A percentile compares a stretch with the other conserved stretches of the same genome.
These are phyloP conservation scores for Petrosia ficiformis DNA, from an alignment of 37 sponge, comb jelly and placozoan species.

Conservation along the genomic window DNA sequence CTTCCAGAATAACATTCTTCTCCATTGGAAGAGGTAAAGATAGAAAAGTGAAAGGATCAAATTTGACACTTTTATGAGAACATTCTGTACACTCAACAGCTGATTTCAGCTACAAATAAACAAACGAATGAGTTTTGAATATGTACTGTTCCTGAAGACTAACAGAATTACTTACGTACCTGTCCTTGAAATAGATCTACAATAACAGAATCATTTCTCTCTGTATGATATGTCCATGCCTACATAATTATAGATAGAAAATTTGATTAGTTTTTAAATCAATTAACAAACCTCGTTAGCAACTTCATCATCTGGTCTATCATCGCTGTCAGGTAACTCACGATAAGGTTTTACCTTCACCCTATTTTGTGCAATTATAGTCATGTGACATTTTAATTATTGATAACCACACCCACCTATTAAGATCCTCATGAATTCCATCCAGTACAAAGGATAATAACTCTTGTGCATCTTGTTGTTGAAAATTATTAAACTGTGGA, in stretches of 20 bases:
- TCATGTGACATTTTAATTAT: background rate
- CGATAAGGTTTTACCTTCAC: slow-evolving; percentile 91
- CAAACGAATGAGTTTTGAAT: background rate
- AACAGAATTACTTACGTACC: slow-evolving; percentile 25
- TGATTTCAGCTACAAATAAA: slow-evolving; percentile 69
- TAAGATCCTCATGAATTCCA: slow-evolving; percentile 98
- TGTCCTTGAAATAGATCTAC: slow-evolving; percentile 99
- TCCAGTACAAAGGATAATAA: slow-evolving; percentile 93
- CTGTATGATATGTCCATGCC: slow-evolving; percentile 87
- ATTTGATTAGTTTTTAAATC: background rate
- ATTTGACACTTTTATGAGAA: slow-evolving; percentile 74
- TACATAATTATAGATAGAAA: background rate
- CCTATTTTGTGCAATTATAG: slow-evolving; percentile 18
- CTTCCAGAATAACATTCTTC: slow-evolving; percentile 73
- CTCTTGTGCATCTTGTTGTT: slow-evolving; percentile 98
- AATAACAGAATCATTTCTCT: slow-evolving; percentile 83
- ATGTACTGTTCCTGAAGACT: too few relatives aligned
- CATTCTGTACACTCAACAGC: slow-evolving; percentile 76
- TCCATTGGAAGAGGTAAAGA: slow-evolving; percentile 97
- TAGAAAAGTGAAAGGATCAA: slow-evolving; percentile 99
- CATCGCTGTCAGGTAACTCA: slow-evolving; percentile 91
- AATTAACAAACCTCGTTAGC: slow-evolving; percentile 68
- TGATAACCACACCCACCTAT: slow-evolving; percentile 53
- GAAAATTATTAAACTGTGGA: slow-evolving; percentile 92
- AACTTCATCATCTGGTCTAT: slow-evolving; percentile 83